These are phyloP conservation scores for Chymomyza amoena DNA, from an alignment of 2,888 invertebrate genomes.

Conservation along the genomic window DNA sequence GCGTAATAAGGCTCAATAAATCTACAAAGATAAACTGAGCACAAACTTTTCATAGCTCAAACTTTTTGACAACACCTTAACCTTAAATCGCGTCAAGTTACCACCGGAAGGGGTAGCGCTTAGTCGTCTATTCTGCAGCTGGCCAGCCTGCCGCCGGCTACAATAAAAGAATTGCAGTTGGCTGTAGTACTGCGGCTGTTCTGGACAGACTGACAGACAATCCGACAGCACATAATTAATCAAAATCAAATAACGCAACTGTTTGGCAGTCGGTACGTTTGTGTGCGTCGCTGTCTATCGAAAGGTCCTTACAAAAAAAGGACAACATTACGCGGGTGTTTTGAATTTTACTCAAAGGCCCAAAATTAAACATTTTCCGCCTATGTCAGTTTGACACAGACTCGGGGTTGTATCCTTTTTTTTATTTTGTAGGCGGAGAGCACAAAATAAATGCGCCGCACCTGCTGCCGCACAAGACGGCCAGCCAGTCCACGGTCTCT, in stretches of 20 bases:
- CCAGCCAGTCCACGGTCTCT: slow-evolving; percentile 11
- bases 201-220: slow-evolving; percentile 39
- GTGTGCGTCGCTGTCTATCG: slow-evolving; percentile 7
- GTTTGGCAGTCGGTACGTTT: slow-evolving; percentile 32
- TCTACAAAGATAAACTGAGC: slow-evolving; percentile 64
- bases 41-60: slow-evolving; percentile 10
- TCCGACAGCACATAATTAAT: slow-evolving; percentile 57
- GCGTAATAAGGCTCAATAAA: slow-evolving; percentile 60
- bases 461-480: slow-evolving; percentile 55
- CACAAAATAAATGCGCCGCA: slow-evolving; percentile 54
- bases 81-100: neutral
- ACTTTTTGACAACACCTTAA: slow-evolving; percentile 41
- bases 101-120: slow-evolving; percentile 31
- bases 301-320: slow-evolving; percentile 25
- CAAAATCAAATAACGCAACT: slow-evolving; percentile 76
- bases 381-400: slow-evolving; percentile 18
- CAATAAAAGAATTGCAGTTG: slow-evolving; percentile 58
- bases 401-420: slow-evolving; percentile 32
- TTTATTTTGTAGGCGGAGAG: slow-evolving; percentile 22
- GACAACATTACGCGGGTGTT: slow-evolving; percentile 44
- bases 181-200: slow-evolving; percentile 31
- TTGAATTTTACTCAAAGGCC: slow-evolving; percentile 44
- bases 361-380: slow-evolving; percentile 49
- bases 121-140: slow-evolving; percentile 7
- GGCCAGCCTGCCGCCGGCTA: slow-evolving; percentile 38